These are phyloP conservation scores for Synaphobranchus kaupii DNA, from an alignment of 2,797 vertebrate genomes.

Conservation along the genomic window DNA sequence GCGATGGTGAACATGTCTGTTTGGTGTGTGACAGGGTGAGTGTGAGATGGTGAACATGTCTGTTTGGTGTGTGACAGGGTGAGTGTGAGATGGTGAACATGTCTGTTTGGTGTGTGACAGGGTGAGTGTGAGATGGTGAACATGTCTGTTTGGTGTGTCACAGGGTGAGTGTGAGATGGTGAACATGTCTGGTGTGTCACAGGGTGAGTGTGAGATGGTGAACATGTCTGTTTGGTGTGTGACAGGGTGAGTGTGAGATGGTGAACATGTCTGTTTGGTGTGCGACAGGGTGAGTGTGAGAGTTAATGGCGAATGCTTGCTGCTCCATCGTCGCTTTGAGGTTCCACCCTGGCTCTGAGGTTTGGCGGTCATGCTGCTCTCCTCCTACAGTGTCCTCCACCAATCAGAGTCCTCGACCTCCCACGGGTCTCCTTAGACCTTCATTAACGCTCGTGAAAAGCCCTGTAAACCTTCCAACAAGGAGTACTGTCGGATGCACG, in stretches of 20 bases:
- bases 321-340: background rate
- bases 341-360: slow-evolving; percentile 58
- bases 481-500: slow-evolving; percentile 2
- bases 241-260: background rate
- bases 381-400: slow-evolving; percentile 37
- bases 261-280: background rate
- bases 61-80: background rate
- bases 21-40: background rate
- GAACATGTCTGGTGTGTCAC: background rate
- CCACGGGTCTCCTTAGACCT: slow-evolving; percentile 47
- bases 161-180: background rate
- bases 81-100: background rate
- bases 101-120: background rate
- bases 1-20: background rate
- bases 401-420: slow-evolving; percentile 52
- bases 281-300: background rate
- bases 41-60: background rate
- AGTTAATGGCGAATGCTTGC: background rate
- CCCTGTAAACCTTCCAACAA: slow-evolving; percentile 51
- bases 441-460: slow-evolving; percentile 46
- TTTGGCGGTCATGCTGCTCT: slow-evolving; percentile 51
- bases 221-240: background rate
- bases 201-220: background rate
- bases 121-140: background rate
- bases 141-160: background rate